phyloP scores from a whole-genome alignment of 2,113 vertebrate genomes.

The Alouatta palliata region DNA sequence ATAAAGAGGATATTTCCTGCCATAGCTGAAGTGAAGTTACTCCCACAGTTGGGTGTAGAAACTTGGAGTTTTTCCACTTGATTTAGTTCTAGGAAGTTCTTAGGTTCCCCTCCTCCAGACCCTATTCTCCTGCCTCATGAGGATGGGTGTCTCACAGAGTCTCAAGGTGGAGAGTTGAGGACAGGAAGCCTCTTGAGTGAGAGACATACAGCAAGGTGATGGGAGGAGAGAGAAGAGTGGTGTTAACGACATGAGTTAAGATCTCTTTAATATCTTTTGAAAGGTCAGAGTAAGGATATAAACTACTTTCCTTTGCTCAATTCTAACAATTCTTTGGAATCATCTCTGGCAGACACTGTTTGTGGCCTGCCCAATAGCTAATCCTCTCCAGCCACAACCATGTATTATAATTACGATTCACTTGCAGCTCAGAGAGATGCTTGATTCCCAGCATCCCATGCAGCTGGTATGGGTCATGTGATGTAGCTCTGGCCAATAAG shows the following conservation, averaged over 20 bases:
- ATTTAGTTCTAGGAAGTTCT: no score
- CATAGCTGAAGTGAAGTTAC: no score
- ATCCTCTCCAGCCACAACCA: accelerated
- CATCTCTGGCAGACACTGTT: neutral
- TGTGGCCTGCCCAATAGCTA: neutral
- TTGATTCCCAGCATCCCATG: neutral
- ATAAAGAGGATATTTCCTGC: no score
- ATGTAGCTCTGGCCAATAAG: neutral
- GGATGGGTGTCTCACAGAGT: no score
- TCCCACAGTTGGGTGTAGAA: no score
- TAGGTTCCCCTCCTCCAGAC: no score
- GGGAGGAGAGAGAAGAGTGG: neutral
- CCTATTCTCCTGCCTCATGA: no score
- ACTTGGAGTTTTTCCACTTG: no score
- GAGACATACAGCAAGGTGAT: accelerated
- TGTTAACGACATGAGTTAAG: accelerated
- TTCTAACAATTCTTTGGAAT: neutral
- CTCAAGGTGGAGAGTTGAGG: neutral
- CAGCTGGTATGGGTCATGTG: neutral
- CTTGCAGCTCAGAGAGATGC: no score
- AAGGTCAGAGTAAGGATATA: neutral
- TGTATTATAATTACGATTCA: neutral
- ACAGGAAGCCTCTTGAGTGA: neutral
- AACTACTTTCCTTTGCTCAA: no score
- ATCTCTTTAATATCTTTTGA: neutral